Percentiles rank a stretch among this genome's conserved stretches.
Evolutionary conservation across 2,797 vertebrate genomes (phyloP).

Genomic region (Tachyglossus aculeatus): DNA sequence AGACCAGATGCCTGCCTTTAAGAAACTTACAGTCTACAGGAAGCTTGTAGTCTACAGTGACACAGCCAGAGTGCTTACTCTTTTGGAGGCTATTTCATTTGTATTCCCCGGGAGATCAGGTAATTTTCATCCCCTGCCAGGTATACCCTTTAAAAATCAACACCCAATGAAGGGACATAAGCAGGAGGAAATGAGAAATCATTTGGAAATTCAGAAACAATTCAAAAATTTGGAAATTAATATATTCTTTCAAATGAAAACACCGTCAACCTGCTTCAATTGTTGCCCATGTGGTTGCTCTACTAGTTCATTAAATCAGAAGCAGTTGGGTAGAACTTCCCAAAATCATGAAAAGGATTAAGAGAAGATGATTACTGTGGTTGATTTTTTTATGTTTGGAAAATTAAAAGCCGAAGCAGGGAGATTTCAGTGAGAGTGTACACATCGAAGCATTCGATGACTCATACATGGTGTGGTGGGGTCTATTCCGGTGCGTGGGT

Average conservation of each 20-base stretch:
- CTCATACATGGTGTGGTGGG: conserved; percentile 75
- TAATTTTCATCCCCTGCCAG: conserved; percentile 4
- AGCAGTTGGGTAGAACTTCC: conserved; percentile 26
- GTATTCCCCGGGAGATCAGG: background rate
- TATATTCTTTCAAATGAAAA: background rate
- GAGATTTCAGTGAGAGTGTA: conserved; percentile 61
- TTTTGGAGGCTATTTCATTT: background rate
- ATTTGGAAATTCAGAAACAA: conserved; percentile 44
- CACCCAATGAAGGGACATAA: conserved; percentile 30
- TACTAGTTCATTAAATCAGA: conserved; percentile 43
- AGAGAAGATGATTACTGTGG: conserved; percentile 19
- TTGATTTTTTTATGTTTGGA: conserved; percentile 13
- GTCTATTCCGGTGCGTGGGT: conserved; percentile 76
- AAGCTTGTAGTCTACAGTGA: too few species aligned
- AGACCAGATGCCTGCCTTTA: too few species aligned
- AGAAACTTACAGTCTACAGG: too few species aligned
- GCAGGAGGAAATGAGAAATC: conserved; percentile 27
- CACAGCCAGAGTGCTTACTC: too few species aligned
- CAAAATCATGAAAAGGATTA: conserved; percentile 34
- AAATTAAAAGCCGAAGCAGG: conserved; percentile 52
- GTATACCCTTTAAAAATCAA: conserved; percentile 23
- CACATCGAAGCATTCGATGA: conserved; percentile 69
- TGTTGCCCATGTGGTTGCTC: conserved; percentile 42
- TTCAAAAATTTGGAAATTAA: background rate
- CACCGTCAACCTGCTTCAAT: conserved; percentile 39